Percentiles rank a stretch among this genome's conserved stretches.
Evolutionary conservation across 2,113 vertebrate species (phyloP).

Genomic region (Circaetus cinerascens): DNA sequence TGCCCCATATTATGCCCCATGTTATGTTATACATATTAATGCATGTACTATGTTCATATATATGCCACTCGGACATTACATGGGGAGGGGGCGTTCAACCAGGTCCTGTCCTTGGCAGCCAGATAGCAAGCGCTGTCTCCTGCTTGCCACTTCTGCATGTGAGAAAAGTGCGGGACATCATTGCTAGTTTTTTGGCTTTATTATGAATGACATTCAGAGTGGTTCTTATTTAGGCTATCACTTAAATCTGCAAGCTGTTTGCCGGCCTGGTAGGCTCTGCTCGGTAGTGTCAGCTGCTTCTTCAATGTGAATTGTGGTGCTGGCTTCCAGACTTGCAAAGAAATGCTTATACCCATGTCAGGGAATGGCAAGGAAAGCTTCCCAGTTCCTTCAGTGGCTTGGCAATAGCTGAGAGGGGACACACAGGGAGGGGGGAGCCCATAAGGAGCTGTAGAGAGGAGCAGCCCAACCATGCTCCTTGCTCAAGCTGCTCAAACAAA

Average conservation of each 20-base stretch:
- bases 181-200: neutral
- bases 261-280: neutral
- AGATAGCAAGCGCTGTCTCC: neutral
- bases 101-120: neutral
- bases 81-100: neutral
- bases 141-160: neutral
- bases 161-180: fast-evolving
- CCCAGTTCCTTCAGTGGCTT: neutral
- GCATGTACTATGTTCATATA: no score
- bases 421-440: fast-evolving
- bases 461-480: neutral
- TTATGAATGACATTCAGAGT: neutral
- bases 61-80: no score
- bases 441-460: neutral
- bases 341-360: neutral
- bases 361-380: neutral
- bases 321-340: neutral
- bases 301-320: neutral
- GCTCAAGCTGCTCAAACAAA: neutral
- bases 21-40: no score
- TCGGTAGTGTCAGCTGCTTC: neutral
- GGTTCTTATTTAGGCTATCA: neutral
- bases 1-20: no score
- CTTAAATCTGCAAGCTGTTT: neutral
- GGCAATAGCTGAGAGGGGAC: neutral